phyloP scores from a whole-genome alignment of 1,140 invertebrate genomes.

The Ylistrum balloti region DNA sequence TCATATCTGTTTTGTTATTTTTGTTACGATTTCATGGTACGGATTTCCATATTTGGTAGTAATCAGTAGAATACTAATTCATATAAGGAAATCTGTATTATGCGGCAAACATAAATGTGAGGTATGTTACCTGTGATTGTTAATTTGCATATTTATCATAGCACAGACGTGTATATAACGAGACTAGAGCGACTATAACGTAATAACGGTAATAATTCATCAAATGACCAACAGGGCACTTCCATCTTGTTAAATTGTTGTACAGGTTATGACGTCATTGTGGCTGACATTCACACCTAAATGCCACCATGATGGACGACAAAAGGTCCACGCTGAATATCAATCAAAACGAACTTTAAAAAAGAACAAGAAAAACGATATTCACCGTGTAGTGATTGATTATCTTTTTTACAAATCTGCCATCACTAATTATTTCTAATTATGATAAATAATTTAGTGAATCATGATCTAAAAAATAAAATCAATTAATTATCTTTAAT shows the following conservation, averaged over 20 bases:
- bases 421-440: conserved; percentile 19
- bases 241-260: not conserved
- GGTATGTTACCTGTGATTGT: not conserved
- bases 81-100: not conserved
- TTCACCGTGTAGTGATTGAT: not conserved
- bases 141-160: not conserved
- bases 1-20: no score
- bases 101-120: not conserved
- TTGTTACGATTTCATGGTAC: no score
- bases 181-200: not conserved
- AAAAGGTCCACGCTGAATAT: not conserved
- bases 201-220: not conserved
- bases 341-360: not conserved
- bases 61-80: not conserved
- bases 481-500: not conserved
- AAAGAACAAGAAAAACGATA: not conserved
- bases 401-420: not conserved
- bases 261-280: not conserved
- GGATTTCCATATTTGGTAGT: not conserved
- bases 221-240: not conserved
- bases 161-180: not conserved
- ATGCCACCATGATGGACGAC: conserved; percentile 12
- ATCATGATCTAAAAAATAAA: conserved; percentile 4
- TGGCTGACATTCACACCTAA: not conserved
- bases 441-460: conserved; percentile 3